Conservation (phyloP, 1,140 invertebrate genomes). For the Carcinoscorpius rotundicauda region DNA sequence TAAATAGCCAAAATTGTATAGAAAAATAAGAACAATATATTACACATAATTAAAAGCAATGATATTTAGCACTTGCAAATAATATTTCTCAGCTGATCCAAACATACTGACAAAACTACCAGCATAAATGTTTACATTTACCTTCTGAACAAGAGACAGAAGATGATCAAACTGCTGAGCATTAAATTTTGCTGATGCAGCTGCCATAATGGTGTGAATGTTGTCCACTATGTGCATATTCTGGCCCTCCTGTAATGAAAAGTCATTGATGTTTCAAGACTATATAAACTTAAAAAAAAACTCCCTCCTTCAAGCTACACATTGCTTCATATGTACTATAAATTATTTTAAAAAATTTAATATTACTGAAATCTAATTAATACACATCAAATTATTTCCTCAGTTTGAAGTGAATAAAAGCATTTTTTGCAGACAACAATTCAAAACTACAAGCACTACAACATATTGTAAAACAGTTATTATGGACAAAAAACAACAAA, state of each 20-base stretch:
- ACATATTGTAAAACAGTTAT: too few relatives aligned
- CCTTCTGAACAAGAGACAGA: conserved; percentile 37
- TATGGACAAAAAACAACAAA: too few relatives aligned
- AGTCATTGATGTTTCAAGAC: conserved; percentile 5
- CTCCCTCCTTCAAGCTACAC: conserved; percentile 1
- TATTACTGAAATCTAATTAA: too few relatives aligned
- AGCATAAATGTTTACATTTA: conserved; percentile 14
- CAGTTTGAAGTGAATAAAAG: too few relatives aligned
- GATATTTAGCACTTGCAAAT: not conserved
- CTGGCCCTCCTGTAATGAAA: conserved; percentile 33
- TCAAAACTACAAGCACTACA: too few relatives aligned
- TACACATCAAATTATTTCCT: too few relatives aligned
- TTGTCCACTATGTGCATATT: conserved; percentile 42
- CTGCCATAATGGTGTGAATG: conserved; percentile 40
- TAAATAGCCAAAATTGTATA: too few relatives aligned
- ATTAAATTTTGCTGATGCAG: conserved; percentile 41
- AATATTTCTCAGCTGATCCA: too few relatives aligned
- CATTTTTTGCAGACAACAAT: too few relatives aligned
- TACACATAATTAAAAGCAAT: conserved; percentile 8
- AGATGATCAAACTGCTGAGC: conserved; percentile 38
- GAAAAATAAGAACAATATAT: not conserved
- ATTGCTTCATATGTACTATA: not conserved
- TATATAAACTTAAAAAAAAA: conserved; percentile 7
- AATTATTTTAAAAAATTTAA: too few relatives aligned
- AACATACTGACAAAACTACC: too few relatives aligned